Base-by-base conservation (phyloP, 2,797 vertebrate species). In the Cygnus olor region DNA sequence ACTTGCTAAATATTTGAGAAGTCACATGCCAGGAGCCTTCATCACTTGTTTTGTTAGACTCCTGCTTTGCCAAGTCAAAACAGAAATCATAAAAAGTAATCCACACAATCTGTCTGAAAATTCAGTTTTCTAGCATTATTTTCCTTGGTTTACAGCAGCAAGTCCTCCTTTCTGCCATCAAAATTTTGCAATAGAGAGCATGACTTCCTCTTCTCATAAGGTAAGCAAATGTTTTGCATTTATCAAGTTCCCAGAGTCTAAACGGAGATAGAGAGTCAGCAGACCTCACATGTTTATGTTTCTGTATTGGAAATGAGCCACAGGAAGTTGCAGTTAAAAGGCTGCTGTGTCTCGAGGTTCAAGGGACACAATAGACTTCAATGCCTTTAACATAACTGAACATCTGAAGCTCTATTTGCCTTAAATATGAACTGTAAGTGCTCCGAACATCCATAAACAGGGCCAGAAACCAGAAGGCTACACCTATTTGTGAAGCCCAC, bases 1-100 rank as follows among this genome's bases (percentile, higher is more conserved):
- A 74, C 90, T 95, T 40, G 57, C 86, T 96, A 94, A 95, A 86
- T 83, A 72, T 93, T 93, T 89, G 95, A 96, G 92, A 92, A 95
- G 64, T 93, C 51, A 85, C 78, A 71, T 88, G 80, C 93, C 96
- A 96, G 94, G 86, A 96, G 89, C 91, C 94, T 85, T 76, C 95
- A 94, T 90, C 90, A 92, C 96, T 96, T 94, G 85, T 96, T 96
- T 96, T 89, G 90, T 92, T 95, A 96, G 95, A 72, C 80, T 79
- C 73, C 40, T 34, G 32, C 89, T 71, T 90, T 95, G 95, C 96
- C 96, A 95, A 95, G 44, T 56, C 93, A 92, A 88, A 96, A 86
- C 66, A 69, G 95, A 95, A 97, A 96, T 97, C 91, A 96, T 93
- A 95, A 94, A 94, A 94, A 80, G 78, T 93, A 95, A 94, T 93